Evolutionary conservation across 2,888 invertebrate genomes (phyloP).

Genomic region (Sarcophaga subvicina): DNA sequence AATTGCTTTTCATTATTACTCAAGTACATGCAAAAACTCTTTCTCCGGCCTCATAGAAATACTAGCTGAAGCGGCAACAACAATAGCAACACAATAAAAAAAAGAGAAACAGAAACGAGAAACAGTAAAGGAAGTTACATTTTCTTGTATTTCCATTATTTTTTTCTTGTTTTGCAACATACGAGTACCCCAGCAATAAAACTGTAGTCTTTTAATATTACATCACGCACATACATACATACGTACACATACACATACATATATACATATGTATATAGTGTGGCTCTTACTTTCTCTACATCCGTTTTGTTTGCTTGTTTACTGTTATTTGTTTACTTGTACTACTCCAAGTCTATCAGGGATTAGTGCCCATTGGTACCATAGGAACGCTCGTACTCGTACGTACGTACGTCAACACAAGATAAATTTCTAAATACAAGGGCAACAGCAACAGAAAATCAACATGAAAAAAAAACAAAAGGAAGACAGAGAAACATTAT

Average conservation of each 20-base stretch:
- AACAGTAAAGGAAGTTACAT: conserved; percentile 49
- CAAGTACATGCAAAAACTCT: conserved; percentile 66
- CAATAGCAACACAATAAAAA: neutral
- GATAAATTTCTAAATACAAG: conserved; percentile 46
- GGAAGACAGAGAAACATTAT: neutral
- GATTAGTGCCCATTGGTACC: conserved; percentile 34
- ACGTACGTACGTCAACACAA: conserved; percentile 44
- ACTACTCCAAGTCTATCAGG: conserved; percentile 36
- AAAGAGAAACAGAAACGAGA: neutral
- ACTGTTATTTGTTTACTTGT: neutral
- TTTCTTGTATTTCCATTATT: conserved; percentile 44
- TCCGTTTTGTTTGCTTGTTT: neutral
- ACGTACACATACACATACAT: neutral
- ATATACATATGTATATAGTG: neutral
- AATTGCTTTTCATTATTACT: conserved; percentile 62
- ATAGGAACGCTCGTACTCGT: neutral
- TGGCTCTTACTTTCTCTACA: conserved; percentile 6
- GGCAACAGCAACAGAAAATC: conserved; percentile 2
- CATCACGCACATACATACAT: conserved; percentile 20
- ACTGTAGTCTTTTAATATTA: conserved; percentile 48
- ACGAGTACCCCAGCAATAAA: conserved; percentile 35
- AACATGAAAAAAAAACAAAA: neutral
- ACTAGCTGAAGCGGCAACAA: neutral
- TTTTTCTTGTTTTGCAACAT: conserved; percentile 2
- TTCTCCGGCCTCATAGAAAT: conserved; percentile 37